Evolutionary conservation across 2,113 vertebrate genomes (phyloP).

Genomic region (Prochilodus magdalenae): DNA sequence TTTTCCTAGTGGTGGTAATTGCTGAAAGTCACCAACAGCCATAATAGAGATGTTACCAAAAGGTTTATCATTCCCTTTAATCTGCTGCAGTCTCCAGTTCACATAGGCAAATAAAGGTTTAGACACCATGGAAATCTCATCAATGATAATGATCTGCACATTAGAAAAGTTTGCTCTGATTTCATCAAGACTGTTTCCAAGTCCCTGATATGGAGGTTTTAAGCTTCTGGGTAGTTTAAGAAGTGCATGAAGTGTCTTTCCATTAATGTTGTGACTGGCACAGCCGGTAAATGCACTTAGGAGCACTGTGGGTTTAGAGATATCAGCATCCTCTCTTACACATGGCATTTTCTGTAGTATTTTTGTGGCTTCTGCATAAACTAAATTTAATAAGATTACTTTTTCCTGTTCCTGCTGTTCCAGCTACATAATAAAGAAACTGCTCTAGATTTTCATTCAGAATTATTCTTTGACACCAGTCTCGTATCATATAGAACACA

Average conservation of each 20-base stretch:
- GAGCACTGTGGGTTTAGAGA: slow-evolving; percentile 43
- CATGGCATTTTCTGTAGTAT: background rate
- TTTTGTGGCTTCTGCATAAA: slow-evolving; percentile 44
- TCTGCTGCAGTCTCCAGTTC: slow-evolving; percentile 42
- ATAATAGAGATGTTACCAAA: slow-evolving; percentile 32
- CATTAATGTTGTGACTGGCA: slow-evolving; percentile 37
- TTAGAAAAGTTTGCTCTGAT: background rate
- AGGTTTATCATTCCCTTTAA: slow-evolving; percentile 49
- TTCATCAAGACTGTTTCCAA: no score
- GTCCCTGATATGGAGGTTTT: no score
- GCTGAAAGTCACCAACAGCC: background rate
- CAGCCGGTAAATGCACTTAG: slow-evolving; percentile 39
- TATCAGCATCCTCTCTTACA: slow-evolving; percentile 3
- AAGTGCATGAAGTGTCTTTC: slow-evolving; percentile 26
- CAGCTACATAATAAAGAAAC: slow-evolving; percentile 46
- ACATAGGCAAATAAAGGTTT: slow-evolving; percentile 48
- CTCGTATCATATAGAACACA: slow-evolving; percentile 38
- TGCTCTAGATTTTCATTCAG: slow-evolving; percentile 22
- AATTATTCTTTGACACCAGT: background rate
- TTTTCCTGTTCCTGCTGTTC: slow-evolving; percentile 50
- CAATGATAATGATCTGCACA: slow-evolving; percentile 43
- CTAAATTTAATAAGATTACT: slow-evolving; percentile 17
- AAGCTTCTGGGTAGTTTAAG: no score
- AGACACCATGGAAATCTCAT: slow-evolving; percentile 56
- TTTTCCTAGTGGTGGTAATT: no score